These are phyloP conservation scores for Discoglossus pictus DNA, from an alignment of 2,797 vertebrate genomes.

Conservation along the genomic window DNA sequence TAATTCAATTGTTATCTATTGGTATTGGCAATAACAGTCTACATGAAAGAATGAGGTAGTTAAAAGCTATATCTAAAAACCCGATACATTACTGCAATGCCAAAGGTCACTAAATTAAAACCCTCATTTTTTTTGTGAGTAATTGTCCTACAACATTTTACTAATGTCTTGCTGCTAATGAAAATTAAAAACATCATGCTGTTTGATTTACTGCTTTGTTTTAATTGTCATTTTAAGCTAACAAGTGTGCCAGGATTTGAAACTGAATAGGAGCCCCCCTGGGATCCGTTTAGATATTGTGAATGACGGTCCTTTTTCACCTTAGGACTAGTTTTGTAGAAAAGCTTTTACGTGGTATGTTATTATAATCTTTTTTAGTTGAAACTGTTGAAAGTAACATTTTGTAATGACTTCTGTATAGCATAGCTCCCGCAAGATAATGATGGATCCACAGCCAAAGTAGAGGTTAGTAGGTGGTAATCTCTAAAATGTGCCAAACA, in stretches of 20 bases:
- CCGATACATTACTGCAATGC: slow-evolving; percentile 48
- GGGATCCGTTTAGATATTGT: slow-evolving; percentile 48
- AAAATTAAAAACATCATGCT: slow-evolving; percentile 51
- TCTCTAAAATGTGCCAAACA: slow-evolving; percentile 35
- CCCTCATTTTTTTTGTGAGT: slow-evolving; percentile 44
- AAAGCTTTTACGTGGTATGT: slow-evolving; percentile 47
- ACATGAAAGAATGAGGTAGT: slow-evolving; percentile 48
- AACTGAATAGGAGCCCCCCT: slow-evolving; percentile 34
- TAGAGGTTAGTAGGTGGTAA: slow-evolving; percentile 44
- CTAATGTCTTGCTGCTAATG: slow-evolving; percentile 54
- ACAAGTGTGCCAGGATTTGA: slow-evolving; percentile 46
- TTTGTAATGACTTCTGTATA: slow-evolving; percentile 47
- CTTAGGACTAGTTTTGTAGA: slow-evolving; percentile 44
- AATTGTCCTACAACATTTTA: slow-evolving; percentile 53
- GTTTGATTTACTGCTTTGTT: slow-evolving; percentile 53
- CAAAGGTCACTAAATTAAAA: slow-evolving; percentile 53
- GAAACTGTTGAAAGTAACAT: slow-evolving; percentile 38
- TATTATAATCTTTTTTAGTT: slow-evolving; percentile 41
- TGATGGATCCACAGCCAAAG: slow-evolving; percentile 43
- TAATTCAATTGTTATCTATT: slow-evolving; percentile 50
- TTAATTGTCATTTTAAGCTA: slow-evolving; percentile 52
- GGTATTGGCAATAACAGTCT: slow-evolving; percentile 48
- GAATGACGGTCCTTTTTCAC: slow-evolving; percentile 45
- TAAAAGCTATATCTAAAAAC: slow-evolving; percentile 51
- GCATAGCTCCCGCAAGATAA: slow-evolving; percentile 40